Evolutionary conservation across 2,113 vertebrate species (phyloP).

Genomic region (Peromyscus californicus): DNA sequence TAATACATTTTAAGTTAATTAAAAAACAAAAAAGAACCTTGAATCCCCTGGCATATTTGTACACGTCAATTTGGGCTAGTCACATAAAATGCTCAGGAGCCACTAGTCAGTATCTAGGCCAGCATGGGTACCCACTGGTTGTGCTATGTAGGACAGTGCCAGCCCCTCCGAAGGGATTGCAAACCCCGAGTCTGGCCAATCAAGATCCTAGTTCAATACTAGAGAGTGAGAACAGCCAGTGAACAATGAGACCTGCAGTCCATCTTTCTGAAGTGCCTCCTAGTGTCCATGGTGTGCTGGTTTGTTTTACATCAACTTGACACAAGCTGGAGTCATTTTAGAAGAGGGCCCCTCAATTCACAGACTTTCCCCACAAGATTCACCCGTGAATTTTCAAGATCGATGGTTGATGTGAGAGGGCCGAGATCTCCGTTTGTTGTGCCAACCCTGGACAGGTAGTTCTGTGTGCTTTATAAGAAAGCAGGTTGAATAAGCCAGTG

Average conservation of each 20-base stretch:
- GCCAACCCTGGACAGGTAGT: too few relatives aligned
- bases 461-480: background rate
- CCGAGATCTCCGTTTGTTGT: too few relatives aligned
- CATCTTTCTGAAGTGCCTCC: background rate
- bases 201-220: background rate
- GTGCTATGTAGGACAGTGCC: background rate
- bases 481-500: too few relatives aligned
- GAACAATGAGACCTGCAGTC: background rate
- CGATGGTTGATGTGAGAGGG: background rate
- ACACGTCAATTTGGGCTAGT: background rate
- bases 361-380: background rate
- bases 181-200: background rate
- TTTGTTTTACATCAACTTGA: background rate
- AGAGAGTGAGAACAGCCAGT: background rate
- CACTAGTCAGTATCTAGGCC: background rate
- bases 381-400: background rate
- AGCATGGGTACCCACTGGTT: background rate
- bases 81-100: background rate
- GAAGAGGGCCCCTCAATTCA: too few relatives aligned
- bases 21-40: background rate
- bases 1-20: background rate
- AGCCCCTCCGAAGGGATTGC: background rate
- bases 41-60: background rate
- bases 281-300: background rate
- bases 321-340: background rate